Conservation (phyloP, 1,140 invertebrate species). For the Cotesia chilonis region DNA sequence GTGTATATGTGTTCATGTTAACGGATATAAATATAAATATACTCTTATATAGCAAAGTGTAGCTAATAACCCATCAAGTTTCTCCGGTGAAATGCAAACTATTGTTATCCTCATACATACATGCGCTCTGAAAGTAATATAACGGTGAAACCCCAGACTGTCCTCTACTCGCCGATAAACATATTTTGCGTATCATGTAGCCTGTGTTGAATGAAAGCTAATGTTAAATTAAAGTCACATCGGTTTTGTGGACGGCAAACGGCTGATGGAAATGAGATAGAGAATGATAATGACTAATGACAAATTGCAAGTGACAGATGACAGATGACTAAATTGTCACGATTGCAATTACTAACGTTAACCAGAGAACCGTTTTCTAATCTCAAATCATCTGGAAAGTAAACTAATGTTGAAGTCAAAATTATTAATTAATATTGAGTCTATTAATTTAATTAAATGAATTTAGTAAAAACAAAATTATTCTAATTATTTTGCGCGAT, state of each 20-base stretch:
- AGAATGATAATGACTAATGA: slow-evolving; percentile 25
- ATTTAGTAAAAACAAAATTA: too few relatives aligned
- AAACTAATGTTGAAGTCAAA: too few relatives aligned
- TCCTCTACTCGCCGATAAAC: slow-evolving; percentile 13
- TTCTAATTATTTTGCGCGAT: too few relatives aligned
- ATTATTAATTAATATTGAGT: too few relatives aligned
- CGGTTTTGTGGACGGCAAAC: too few relatives aligned
- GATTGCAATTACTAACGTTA: too few relatives aligned
- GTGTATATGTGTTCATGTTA: too few relatives aligned
- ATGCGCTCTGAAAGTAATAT: slow-evolving; percentile 38
- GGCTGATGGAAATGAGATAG: slow-evolving; percentile 23
- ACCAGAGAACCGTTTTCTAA: too few relatives aligned
- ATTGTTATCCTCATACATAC: slow-evolving; percentile 37
- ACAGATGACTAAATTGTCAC: not conserved
- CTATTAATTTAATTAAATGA: too few relatives aligned
- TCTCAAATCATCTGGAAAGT: too few relatives aligned
- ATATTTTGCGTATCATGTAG: slow-evolving; percentile 19
- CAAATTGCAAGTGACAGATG: slow-evolving; percentile 14
- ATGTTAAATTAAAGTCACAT: not conserved
- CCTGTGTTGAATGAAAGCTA: not conserved
- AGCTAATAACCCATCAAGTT: slow-evolving; percentile 40
- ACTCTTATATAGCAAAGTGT: slow-evolving; percentile 15
- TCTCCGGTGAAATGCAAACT: slow-evolving; percentile 55
- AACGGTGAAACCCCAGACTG: slow-evolving; percentile 45
- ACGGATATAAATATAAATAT: slow-evolving; percentile 24